Percentiles rank a stretch among this genome's conserved stretches.
These are phyloP conservation scores for Polydesmus complanatus DNA, from an alignment of 2,888 invertebrate species.

Conservation along the genomic window DNA sequence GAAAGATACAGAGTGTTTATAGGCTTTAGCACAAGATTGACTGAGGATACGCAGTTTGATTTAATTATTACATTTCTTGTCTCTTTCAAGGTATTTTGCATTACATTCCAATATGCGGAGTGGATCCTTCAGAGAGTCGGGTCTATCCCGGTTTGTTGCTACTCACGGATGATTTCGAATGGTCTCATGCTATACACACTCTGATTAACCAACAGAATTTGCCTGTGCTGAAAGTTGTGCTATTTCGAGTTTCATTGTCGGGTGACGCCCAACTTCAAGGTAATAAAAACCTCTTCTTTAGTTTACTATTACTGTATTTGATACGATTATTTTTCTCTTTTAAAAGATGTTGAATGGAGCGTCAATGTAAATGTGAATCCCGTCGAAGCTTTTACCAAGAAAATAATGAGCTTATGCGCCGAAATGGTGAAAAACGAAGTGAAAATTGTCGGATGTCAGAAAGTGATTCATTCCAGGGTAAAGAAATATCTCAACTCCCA, in stretches of 20 bases:
- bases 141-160: not conserved
- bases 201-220: too few species aligned
- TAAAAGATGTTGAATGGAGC: not conserved
- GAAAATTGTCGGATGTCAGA: conserved; percentile 1
- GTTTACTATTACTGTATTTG: not conserved
- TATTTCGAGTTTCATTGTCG: not conserved
- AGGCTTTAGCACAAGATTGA: too few species aligned
- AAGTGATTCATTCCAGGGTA: conserved; percentile 4
- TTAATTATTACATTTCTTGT: too few species aligned
- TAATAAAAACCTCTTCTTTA: not conserved
- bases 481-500: not conserved
- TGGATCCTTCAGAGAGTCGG: not conserved
- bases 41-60: too few species aligned
- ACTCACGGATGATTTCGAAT: not conserved
- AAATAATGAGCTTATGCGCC: not conserved
- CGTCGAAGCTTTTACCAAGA: not conserved
- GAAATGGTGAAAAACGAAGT: not conserved
- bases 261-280: not conserved
- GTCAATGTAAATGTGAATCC: not conserved
- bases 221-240: too few species aligned
- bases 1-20: too few species aligned
- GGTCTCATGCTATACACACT: not conserved
- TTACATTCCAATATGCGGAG: not conserved
- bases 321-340: not conserved
- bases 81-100: not conserved